Evolutionary conservation across 2,888 invertebrate species (phyloP), one percentile per base, ranked within the genome.

Genomic region (Pimpla rufipes): DNA sequence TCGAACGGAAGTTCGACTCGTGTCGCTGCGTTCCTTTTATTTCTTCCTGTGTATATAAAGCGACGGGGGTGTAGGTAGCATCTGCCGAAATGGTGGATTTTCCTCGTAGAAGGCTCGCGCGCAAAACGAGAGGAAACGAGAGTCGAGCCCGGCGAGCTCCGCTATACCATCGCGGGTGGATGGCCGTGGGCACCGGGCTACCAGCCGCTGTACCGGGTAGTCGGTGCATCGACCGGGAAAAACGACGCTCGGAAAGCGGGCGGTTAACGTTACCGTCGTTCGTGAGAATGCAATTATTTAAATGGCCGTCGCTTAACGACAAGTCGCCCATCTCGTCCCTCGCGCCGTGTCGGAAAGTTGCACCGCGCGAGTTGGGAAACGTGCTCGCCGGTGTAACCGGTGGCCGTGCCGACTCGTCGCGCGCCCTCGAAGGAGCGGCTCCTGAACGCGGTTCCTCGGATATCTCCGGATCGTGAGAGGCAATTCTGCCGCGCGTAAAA

Each of bases 251-350:
- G 45, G 76, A 76, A 71, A 80, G 67, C 3, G 45, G 82, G 67
- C 62, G 68, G 68, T 84, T 75, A 81, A 79, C 78, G 64, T 75
- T 75, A 68, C 67, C 73, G 79, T 71, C 73, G 81, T 82, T 82
- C 70, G 71, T 75, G 79, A 71, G 78, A 82, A 84, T 82, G 71
- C 79, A 84, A 84, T 84, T 84, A 84, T 84, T 82, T 79, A 84
- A 84, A 84, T 82, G 62, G 74, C 74, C 66, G 64, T 70, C 79
- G 50, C 76, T 84, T 71, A 66, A 84, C 74, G 79, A 70, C 81
- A 70, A 79, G 73, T 77, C 66, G 57, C 59, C 73, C 66, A 67
- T 29, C 67, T 74, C 55, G 66, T 42, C 42, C n/a, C 66, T 67
- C 50, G n/a, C 37, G 29, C n/a, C 50, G 13, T 42, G 45, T 29